Evolutionary conservation across 2,888 invertebrate species (phyloP).

Genomic region (Campoplex capitator): DNA sequence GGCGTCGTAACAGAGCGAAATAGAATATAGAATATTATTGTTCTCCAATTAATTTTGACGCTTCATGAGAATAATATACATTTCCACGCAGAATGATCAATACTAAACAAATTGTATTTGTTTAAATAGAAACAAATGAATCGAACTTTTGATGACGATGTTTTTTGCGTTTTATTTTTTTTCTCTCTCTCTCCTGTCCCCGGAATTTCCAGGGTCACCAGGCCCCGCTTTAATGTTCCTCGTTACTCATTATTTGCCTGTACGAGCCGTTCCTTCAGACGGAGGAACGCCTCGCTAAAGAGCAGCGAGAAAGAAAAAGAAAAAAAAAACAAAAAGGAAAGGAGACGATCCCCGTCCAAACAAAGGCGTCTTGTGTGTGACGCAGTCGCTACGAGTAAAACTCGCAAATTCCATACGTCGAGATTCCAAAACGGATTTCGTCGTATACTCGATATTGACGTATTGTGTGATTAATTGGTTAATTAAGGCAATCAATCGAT

Average conservation of each 20-base stretch:
- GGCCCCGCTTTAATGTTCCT: constrained; percentile 29
- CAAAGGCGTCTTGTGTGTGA: constrained; percentile 75
- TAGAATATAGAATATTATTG: constrained; percentile 8
- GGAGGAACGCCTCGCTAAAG: constrained; percentile 34
- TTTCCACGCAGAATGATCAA: neutral
- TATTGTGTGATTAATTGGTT: neutral
- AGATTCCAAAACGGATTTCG: constrained; percentile 29
- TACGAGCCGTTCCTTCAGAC: constrained; percentile 32
- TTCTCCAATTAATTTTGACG: neutral
- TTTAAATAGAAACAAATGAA: neutral
- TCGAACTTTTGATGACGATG: neutral
- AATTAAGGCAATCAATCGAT: neutral
- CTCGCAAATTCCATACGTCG: constrained; percentile 58
- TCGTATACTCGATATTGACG: neutral
- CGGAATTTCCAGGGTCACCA: constrained; percentile 69
- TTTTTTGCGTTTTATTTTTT: constrained; percentile 35
- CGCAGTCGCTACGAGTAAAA: constrained; percentile 55
- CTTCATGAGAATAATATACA: neutral
- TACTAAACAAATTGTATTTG: neutral
- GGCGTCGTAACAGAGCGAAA: neutral
- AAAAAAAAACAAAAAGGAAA: constrained; percentile 36
- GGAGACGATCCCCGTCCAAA: constrained; percentile 66
- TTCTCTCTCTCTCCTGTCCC: constrained; percentile 70
- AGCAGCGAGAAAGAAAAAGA: constrained; percentile 1
- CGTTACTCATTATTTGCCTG: constrained; percentile 59